Percentiles rank a stretch among this genome's conserved stretches.
These are phyloP conservation scores for Prionailurus viverrinus DNA, from an alignment of 2,113 vertebrate genomes.

Conservation along the genomic window DNA sequence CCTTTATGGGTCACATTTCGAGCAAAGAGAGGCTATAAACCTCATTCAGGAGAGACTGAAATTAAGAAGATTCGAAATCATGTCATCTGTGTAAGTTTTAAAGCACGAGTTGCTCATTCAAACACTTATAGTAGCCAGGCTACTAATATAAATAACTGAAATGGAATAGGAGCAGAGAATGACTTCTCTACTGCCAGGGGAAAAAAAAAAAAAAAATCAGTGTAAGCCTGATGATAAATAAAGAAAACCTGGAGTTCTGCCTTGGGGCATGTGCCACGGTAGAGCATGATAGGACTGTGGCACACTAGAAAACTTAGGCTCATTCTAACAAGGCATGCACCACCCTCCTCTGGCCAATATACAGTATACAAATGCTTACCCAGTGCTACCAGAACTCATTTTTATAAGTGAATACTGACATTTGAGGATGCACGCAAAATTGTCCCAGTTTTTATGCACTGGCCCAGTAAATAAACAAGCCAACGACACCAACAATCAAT, in stretches of 20 bases:
- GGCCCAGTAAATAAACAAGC: not conserved
- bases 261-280: not conserved
- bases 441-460: not conserved
- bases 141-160: not conserved
- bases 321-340: not conserved
- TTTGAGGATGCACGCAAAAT: not conserved
- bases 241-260: not conserved
- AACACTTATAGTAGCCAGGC: not conserved
- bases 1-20: not conserved
- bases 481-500: not conserved
- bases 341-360: not conserved
- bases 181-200: not conserved
- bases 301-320: rapidly evolving
- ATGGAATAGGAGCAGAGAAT: not conserved
- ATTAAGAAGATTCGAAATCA: not conserved
- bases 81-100: not conserved
- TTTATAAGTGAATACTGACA: not conserved
- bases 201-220: no score
- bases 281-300: no score
- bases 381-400: not conserved
- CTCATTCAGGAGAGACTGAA: not conserved
- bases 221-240: not conserved
- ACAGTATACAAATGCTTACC: not conserved
- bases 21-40: not conserved
- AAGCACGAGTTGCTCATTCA: not conserved